A percentile compares a stretch with the other conserved stretches of the same genome.
Conservation (phyloP, 37 sponge, comb jelly and placozoan genomes). For the Axinella damicornis region DNA sequence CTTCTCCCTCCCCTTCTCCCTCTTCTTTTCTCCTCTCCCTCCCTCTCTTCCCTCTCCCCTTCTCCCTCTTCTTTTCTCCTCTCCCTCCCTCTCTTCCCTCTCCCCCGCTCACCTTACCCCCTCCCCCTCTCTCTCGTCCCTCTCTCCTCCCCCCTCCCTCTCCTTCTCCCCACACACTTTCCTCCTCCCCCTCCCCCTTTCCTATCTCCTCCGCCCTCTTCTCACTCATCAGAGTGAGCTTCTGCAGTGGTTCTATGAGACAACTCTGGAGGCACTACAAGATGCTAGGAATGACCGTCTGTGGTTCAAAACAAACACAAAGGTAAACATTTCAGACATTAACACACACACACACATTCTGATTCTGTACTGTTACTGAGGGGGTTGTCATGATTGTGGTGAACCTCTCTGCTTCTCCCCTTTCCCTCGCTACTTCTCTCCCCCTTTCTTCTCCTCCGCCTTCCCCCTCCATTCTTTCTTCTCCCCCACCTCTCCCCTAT, state of each 20-base stretch:
- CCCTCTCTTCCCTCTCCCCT: too few species aligned
- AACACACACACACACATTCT: not conserved
- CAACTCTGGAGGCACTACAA: conserved; percentile 90
- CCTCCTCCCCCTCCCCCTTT: too few species aligned
- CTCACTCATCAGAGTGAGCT: conserved; percentile 68
- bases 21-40: not conserved
- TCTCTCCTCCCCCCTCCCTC: too few species aligned
- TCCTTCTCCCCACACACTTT: too few species aligned
- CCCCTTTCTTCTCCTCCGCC: too few species aligned
- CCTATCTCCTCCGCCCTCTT: too few species aligned
- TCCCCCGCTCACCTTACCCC: too few species aligned
- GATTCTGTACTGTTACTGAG: not conserved
- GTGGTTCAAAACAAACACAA: conserved; percentile 99
- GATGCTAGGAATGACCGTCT: conserved; percentile 96
- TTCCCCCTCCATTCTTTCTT: not conserved
- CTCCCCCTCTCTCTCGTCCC: too few species aligned
- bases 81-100: too few species aligned
- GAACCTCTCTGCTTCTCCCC: too few species aligned
- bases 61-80: too few species aligned
- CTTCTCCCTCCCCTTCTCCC: not conserved
- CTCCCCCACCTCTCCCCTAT: not conserved
- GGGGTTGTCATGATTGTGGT: not conserved
- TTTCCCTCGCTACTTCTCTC: too few species aligned
- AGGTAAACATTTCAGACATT: conserved; percentile 66
- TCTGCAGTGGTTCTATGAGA: conserved; percentile 94